These are phyloP conservation scores for Phylloscopus trochilus DNA, from an alignment of 2,113 vertebrate genomes.

Conservation along the genomic window DNA sequence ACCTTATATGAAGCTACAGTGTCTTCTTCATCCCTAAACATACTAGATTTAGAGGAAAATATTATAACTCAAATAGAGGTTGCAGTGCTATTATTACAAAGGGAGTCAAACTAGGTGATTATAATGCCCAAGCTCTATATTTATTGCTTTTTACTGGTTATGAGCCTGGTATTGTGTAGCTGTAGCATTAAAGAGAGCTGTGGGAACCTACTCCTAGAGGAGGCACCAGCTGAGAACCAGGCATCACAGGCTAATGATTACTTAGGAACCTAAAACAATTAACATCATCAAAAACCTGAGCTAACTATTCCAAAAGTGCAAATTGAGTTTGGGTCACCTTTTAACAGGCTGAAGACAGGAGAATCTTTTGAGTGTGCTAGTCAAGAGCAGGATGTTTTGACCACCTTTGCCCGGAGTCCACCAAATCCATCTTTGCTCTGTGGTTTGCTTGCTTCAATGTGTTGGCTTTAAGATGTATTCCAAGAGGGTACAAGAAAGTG, in stretches of 20 bases:
- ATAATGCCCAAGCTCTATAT: neutral
- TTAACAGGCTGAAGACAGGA: neutral
- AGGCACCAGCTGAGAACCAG: neutral
- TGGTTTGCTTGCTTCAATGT: neutral
- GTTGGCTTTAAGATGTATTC: neutral
- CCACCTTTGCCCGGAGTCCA: neutral
- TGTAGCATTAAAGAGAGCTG: neutral
- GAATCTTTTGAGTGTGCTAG: rapidly evolving
- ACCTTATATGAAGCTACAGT: neutral
- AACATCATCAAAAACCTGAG: neutral
- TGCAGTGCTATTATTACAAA: neutral
- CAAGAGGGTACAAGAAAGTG: neutral
- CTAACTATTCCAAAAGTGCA: neutral
- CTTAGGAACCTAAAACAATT: neutral
- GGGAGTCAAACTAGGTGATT: neutral
- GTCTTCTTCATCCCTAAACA: neutral
- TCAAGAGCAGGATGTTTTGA: neutral
- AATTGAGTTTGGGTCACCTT: neutral
- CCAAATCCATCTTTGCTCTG: neutral
- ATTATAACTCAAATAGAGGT: neutral
- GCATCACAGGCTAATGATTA: neutral
- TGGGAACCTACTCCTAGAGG: neutral
- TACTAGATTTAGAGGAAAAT: neutral
- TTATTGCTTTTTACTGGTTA: neutral
- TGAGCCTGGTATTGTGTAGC: neutral